A percentile compares a stretch with the other conserved stretches of the same genome.
Conservation (phyloP, 2,797 vertebrate species). For the Aldrovandia affinis region DNA sequence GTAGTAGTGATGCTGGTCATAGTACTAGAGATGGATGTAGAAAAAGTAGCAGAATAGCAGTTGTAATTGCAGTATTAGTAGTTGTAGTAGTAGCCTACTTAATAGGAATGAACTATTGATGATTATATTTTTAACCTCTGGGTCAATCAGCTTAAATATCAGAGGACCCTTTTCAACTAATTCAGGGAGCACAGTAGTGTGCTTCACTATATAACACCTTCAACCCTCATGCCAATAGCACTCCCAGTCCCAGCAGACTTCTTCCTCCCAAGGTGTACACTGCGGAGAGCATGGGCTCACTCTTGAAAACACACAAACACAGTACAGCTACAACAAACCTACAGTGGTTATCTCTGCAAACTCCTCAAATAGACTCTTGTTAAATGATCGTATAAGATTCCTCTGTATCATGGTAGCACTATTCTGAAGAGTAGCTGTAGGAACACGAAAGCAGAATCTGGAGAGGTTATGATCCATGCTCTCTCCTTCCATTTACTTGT, state of each 20-base stretch:
- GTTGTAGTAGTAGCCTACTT: no score
- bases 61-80: no score
- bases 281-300: neutral
- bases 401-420: neutral
- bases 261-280: neutral
- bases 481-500: no score
- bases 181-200: no score
- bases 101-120: no score
- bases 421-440: neutral
- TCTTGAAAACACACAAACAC: neutral
- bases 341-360: neutral
- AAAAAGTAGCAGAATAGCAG: no score
- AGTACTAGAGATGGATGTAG: no score
- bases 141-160: no score
- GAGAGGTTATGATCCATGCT: neutral
- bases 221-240: conserved; percentile 26
- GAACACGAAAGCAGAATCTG: neutral
- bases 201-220: neutral
- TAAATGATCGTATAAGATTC: neutral
- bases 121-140: no score
- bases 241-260: conserved; percentile 9
- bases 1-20: neutral
- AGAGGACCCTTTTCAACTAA: no score
- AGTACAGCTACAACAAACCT: neutral
- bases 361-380: neutral